Percentiles rank a stretch among this genome's conserved stretches.
These are phyloP conservation scores for Setophaga coronata DNA, from an alignment of 2,113 vertebrate species.

Conservation along the genomic window DNA sequence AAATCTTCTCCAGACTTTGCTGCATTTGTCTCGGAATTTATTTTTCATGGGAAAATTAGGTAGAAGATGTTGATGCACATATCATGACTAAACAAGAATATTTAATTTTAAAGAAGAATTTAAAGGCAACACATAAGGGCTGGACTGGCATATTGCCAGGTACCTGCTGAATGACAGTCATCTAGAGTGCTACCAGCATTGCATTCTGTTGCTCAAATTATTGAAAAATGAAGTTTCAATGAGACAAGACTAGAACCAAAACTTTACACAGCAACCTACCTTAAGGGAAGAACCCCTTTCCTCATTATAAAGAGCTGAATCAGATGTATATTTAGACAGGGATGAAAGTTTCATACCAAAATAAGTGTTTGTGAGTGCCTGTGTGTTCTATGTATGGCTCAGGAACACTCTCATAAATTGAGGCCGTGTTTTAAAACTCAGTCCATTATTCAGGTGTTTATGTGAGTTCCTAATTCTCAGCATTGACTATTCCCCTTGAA, in stretches of 20 bases:
- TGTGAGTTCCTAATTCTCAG: not conserved
- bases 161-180: not conserved
- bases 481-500: not conserved
- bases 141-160: not conserved
- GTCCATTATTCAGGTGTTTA: not conserved
- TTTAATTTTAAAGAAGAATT: not conserved
- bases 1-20: not conserved
- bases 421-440: not conserved
- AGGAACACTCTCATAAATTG: not conserved
- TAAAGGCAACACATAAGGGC: not conserved
- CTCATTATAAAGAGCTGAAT: not conserved
- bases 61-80: not conserved
- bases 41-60: not conserved
- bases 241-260: not conserved
- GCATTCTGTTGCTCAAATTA: not conserved
- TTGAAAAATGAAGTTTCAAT: not conserved
- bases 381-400: accelerated
- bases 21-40: not conserved
- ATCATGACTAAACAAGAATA: not conserved
- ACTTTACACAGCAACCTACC: not conserved
- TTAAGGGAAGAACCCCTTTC: not conserved
- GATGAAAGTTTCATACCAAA: not conserved
- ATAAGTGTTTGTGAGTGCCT: not conserved
- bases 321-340: not conserved
- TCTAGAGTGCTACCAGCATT: not conserved